A percentile compares a stretch with the other conserved stretches of the same genome.
Evolutionary conservation across 2,797 vertebrate species (phyloP).

Genomic region (Monodelphis domestica): DNA sequence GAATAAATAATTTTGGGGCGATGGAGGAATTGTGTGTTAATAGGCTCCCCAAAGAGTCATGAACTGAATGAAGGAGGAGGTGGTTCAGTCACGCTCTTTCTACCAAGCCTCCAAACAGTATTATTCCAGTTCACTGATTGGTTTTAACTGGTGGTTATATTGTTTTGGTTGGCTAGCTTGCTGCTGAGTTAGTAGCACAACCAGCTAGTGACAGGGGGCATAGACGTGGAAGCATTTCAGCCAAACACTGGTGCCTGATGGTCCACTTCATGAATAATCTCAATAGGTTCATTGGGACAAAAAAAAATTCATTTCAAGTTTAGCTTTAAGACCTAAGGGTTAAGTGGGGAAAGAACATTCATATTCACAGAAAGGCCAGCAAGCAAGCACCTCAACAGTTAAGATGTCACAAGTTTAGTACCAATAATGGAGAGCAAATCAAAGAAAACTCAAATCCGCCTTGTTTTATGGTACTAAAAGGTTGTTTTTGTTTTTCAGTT

Average conservation of each 20-base stretch:
- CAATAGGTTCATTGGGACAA: no score
- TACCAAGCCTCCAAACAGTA: background rate
- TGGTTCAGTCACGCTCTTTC: background rate
- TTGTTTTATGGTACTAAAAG: background rate
- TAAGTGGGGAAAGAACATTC: background rate
- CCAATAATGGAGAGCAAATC: background rate
- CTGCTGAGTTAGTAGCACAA: background rate
- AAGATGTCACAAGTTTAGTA: background rate
- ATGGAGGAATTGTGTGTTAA: background rate
- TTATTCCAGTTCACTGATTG: background rate
- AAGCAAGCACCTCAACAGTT: background rate
- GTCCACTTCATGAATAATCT: no score
- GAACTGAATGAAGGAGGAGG: background rate
- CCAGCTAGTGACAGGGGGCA: background rate
- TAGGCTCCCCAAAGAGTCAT: background rate
- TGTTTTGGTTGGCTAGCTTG: background rate
- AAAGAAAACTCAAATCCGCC: background rate
- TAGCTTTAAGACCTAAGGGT: background rate
- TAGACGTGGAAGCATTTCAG: no score
- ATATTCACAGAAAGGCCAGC: slow-evolving; percentile 26
- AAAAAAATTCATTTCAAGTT: background rate
- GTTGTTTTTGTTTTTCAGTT: background rate
- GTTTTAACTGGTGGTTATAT: background rate
- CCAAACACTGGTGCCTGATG: no score
- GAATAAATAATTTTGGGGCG: background rate